phyloP scores from a whole-genome alignment of 2,797 vertebrate genomes.

The Cynopterus sphinx region DNA sequence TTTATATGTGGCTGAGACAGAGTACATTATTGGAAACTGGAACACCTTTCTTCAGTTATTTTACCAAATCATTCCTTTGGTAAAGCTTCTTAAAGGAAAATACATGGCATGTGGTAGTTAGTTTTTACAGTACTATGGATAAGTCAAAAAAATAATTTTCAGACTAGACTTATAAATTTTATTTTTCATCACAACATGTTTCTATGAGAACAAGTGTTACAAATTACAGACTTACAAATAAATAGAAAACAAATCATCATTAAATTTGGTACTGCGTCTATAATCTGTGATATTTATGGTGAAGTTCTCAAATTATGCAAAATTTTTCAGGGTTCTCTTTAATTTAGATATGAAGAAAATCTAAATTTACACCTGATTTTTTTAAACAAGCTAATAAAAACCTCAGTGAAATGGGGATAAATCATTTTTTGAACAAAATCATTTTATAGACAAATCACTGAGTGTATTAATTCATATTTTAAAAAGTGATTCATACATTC shows the following conservation, averaged over 20 bases:
- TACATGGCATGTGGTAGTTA: not conserved
- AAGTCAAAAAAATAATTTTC: not conserved
- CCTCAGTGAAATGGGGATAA: not conserved
- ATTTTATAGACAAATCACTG: not conserved
- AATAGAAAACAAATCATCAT: not conserved
- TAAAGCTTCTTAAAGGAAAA: not conserved
- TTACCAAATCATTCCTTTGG: not conserved
- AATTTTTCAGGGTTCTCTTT: not conserved
- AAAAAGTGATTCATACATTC: not conserved
- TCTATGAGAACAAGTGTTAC: not conserved
- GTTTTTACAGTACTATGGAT: not conserved
- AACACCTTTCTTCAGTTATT: not conserved
- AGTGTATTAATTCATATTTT: not conserved
- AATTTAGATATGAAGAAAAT: not conserved
- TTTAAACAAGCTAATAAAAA: not conserved
- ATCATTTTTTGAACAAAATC: conserved; percentile 2
- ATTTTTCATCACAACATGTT: not conserved
- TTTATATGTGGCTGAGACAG: not conserved
- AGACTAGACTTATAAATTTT: not conserved
- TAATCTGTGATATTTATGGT: not conserved
- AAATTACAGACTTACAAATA: not conserved
- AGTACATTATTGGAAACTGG: not conserved
- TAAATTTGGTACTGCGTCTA: not conserved
- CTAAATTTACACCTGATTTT: not conserved
- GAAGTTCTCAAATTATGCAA: not conserved